Evolutionary conservation across 2,797 vertebrate species (phyloP), one percentile per base, ranked within the genome.

Genomic region (Rhinophrynus dorsalis): DNA sequence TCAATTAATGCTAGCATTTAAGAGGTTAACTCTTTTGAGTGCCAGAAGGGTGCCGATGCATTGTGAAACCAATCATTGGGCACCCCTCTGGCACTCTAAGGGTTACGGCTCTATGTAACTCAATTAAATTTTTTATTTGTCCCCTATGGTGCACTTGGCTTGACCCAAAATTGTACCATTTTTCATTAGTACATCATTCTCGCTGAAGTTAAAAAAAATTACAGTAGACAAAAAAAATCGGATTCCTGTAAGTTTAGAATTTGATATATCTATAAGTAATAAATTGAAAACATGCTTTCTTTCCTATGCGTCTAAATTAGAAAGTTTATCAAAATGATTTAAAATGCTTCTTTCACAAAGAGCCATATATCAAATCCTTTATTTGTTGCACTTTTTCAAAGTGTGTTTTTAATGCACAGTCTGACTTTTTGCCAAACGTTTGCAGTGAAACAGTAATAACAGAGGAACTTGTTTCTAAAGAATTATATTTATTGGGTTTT

Each of bases 311-410:
- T 77, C 83, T 83, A 84, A 89, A 87, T 90, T 85, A 85, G 79
- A 78, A 83, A 82, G 85, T 90, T 87, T 83, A 89, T 89, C 88
- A 89, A 84, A 77, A 86, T 91, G 90, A 91, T 91, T 90, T 89
- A 90, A 85, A 85, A 85, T 64, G 76, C 79, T 85, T 84, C 87
- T 78, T 77, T 85, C 78, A 77, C 78, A 82, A 77, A 78, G 79
- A 89, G 72, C 84, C 82, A 75, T 90, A 90, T 88, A 90, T 90
- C 88, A 91, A 82, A 78, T 72, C 67, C 74, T 82, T 86, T 90
- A 91, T 91, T 91, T 91, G 90, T 89, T 85, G 79, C 80, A 77
- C 81, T 82, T 83, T 78, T 86, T 81, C 72, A 82, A 87, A 85
- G 84, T 84, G 84, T 89, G 82, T 85, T 90, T 91, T 88, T 90